Percentiles rank a stretch among this genome's conserved stretches.
phyloP scores from a whole-genome alignment of 2,888 invertebrate genomes.

The Athripsodes cinereus region DNA sequence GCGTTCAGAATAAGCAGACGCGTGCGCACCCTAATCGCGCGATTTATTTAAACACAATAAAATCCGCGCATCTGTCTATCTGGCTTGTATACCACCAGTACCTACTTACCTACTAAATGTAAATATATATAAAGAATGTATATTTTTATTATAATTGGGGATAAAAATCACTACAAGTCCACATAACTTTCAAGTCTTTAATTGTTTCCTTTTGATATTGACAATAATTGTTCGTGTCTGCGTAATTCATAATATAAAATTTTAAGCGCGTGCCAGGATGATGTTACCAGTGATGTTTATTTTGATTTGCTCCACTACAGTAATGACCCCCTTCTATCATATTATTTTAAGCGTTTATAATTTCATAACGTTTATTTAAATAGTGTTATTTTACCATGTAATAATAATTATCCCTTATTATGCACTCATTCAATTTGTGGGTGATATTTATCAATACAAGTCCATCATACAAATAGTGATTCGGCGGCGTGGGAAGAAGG shows the following conservation, averaged over 20 bases:
- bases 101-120: too few relatives aligned
- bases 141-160: background rate
- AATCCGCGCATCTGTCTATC: conserved; percentile 21
- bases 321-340: background rate
- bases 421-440: too few relatives aligned
- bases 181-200: too few relatives aligned
- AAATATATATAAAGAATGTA: background rate
- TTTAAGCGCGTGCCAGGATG: background rate
- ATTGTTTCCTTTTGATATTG: background rate
- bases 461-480: too few relatives aligned
- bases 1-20: conserved; percentile 1
- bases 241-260: background rate
- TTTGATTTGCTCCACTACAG: background rate
- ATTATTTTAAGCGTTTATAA: background rate
- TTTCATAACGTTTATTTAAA: background rate
- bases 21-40: conserved; percentile 15
- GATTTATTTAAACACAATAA: conserved; percentile 17
- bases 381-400: background rate
- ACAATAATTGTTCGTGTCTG: background rate
- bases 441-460: too few relatives aligned
- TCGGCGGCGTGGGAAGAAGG: too few relatives aligned
- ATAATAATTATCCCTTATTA: too few relatives aligned
- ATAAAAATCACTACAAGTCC: background rate
- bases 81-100: too few relatives aligned
- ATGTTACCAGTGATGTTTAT: background rate